These are phyloP conservation scores for Cistogaster globosa DNA, from an alignment of 2,888 invertebrate genomes.

Conservation along the genomic window DNA sequence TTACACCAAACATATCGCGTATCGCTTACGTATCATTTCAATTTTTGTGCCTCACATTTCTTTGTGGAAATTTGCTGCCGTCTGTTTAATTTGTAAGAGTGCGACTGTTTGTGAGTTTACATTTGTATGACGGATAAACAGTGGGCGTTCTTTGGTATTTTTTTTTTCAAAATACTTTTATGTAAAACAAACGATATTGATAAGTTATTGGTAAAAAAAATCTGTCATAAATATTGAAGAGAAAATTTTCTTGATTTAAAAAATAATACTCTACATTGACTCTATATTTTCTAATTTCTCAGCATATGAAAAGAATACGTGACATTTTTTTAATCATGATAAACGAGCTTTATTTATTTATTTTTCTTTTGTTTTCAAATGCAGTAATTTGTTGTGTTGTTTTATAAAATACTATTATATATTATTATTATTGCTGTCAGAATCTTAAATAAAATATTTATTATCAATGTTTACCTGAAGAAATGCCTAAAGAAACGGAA, in stretches of 20 bases:
- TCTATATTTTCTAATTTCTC: not conserved
- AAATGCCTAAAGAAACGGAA: too few species aligned
- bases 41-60: conserved; percentile 33
- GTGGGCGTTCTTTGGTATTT: conserved; percentile 59
- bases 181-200: conserved; percentile 52
- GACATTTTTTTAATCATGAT: not conserved
- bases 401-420: too few species aligned
- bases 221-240: conserved; percentile 49
- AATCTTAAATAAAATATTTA: conserved; percentile 1
- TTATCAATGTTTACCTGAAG: too few species aligned
- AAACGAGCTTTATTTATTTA: not conserved
- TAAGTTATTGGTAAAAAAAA: conserved; percentile 46
- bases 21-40: conserved; percentile 32
- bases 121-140: conserved; percentile 34
- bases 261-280: not conserved
- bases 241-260: conserved; percentile 31
- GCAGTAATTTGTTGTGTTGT: not conserved
- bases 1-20: conserved; percentile 22
- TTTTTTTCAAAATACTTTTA: conserved; percentile 8
- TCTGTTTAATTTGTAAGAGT: not conserved
- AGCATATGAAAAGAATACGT: not conserved
- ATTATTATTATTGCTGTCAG: conserved; percentile 9
- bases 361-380: not conserved
- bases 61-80: conserved; percentile 19
- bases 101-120: not conserved